Base-by-base conservation (phyloP, 2,113 vertebrate genomes). In the Chamaea fasciata region DNA sequence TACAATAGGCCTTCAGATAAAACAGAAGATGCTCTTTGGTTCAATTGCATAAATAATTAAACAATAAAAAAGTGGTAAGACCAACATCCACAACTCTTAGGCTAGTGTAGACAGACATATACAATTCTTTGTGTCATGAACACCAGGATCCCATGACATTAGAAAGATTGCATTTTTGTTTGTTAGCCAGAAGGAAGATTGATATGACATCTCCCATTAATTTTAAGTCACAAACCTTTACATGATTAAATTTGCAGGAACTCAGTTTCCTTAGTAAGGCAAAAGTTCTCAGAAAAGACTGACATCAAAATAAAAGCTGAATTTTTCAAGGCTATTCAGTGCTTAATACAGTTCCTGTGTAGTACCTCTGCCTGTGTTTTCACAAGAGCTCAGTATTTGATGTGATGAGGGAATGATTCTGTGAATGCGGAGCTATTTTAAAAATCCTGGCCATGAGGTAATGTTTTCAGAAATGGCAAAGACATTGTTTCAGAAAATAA, bases 11-110 rank as follows among this genome's bases (percentile, higher is more conserved):
- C 53, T 90, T 79, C 83, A 91, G 47, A 95, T 81, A 91, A 80
- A 87, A 87, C 22, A 83, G 59, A 88, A 80, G 30, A 77, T 73
- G 33, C 12, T 86, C 44, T 92, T 91, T 76, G 33, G 57, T 86
- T 79, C 69, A 88, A 46, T 83, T 95, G 83, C 42, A 74, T 14
- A 95, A 97, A 92, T 86, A 88, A 80, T 80, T 89, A 69, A 89
- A 90, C 74, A 94, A 73, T 65, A 80, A 91, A 47, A 83, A 81
- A 84, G 41, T 42, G 42, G 16, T 55, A 84, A 87, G 39, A 60
- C 46, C 30, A 64, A 15, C 20, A 83, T 59, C 56, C 37, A 73
- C 49, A n/a, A 44, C 46, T 84, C 74, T 67, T 39, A 78, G 62
- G 7, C 37, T 42, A 50, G 21, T 11, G 39, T 13, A 95, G n/a